These are phyloP conservation scores for Omphaloscelis lunosa DNA, from an alignment of 2,888 invertebrate species.

Conservation along the genomic window DNA sequence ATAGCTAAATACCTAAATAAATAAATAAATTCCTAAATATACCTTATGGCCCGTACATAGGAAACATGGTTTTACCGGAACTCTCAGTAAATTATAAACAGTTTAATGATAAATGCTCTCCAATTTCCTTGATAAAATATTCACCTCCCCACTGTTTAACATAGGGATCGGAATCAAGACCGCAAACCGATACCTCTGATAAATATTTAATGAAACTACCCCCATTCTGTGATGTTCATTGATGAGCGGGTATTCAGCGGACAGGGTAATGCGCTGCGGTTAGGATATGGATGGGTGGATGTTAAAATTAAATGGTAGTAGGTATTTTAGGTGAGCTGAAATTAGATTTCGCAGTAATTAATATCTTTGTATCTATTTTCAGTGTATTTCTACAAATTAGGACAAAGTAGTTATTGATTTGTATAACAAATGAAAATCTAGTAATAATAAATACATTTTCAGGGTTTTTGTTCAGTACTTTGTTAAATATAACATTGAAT, in stretches of 20 bases:
- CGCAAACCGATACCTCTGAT: conserved; percentile 34
- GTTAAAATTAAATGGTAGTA: neutral
- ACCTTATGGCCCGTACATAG: neutral
- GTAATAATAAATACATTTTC: too few relatives aligned
- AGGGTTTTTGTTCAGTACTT: too few relatives aligned
- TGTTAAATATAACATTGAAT: too few relatives aligned
- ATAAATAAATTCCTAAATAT: neutral
- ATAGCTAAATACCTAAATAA: too few relatives aligned
- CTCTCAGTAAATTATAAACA: neutral
- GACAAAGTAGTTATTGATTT: neutral
- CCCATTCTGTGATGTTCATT: conserved; percentile 20
- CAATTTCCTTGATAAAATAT: conserved; percentile 14
- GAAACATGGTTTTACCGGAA: neutral
- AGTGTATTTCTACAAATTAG: neutral
- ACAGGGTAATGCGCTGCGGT: conserved; percentile 29
- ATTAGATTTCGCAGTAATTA: neutral
- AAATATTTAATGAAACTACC: conserved; percentile 46
- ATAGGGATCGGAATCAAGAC: conserved; percentile 4
- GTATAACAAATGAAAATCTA: too few relatives aligned
- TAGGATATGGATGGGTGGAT: conserved; percentile 31
- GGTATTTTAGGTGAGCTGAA: neutral
- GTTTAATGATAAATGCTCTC: conserved; percentile 2
- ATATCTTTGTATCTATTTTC: neutral
- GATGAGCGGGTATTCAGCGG: conserved; percentile 1
- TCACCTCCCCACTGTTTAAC: conserved; percentile 13